Percentiles rank a stretch among this genome's conserved stretches.
Evolutionary conservation across 2,797 vertebrate genomes (phyloP).

Genomic region (Brotula barbata): DNA sequence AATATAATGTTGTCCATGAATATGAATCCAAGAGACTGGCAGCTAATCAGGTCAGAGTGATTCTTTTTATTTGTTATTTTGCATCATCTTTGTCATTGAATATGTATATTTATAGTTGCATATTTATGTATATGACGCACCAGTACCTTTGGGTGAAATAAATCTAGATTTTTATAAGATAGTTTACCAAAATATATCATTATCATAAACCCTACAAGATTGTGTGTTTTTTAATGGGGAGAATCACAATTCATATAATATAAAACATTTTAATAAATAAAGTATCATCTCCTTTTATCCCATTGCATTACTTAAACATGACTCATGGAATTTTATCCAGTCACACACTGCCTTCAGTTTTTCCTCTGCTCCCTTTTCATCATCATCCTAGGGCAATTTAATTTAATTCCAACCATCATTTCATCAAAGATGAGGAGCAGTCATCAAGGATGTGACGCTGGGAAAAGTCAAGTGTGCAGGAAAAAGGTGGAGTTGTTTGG

Average conservation of each 20-base stretch:
- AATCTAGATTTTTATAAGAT: not conserved
- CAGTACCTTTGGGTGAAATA: not conserved
- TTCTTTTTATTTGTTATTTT: no score
- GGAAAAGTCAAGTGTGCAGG: constrained; percentile 25
- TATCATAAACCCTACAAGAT: not conserved
- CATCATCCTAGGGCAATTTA: constrained; percentile 6
- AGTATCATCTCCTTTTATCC: constrained; percentile 36
- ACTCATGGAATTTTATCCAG: constrained; percentile 56
- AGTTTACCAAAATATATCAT: not conserved
- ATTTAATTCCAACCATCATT: constrained; percentile 10
- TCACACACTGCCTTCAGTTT: constrained; percentile 37
- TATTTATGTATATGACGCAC: not conserved
- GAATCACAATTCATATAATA: no score
- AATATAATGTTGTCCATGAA: no score
- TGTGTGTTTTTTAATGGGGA: not conserved
- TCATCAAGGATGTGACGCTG: constrained; percentile 11
- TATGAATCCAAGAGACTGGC: no score
- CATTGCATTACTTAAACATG: constrained; percentile 43
- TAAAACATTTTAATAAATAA: no score
- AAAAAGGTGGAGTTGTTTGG: constrained; percentile 61
- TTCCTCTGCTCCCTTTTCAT: constrained; percentile 37
- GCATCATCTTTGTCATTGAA: no score
- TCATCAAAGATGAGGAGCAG: constrained; percentile 6
- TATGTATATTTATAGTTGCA: not conserved
- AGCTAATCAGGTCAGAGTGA: no score